Evolutionary conservation across 1,140 invertebrate species (phyloP), one percentile per base, ranked within the genome.

Genomic region (Steinernema khuongi): DNA sequence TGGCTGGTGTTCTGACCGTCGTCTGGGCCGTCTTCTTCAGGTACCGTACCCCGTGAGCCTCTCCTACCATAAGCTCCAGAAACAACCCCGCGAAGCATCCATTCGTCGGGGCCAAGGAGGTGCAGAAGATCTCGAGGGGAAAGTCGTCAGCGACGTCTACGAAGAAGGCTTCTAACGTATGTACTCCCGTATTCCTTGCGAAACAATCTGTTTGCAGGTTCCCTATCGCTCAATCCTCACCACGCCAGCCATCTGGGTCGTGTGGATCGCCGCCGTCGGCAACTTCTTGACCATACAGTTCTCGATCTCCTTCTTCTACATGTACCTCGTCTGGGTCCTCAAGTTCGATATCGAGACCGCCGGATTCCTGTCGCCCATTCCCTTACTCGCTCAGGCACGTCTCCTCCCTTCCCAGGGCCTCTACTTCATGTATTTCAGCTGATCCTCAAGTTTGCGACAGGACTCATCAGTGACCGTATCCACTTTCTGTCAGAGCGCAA

Each of bases 241-340:
- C 29, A 68, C 74, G 17, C 28, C 71, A 28, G 26, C 68, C 28
- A 78, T 80, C 30, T 74, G 68, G 71, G 79, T 33, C 31, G 78
- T 77, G 29, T 80, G 79, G 79, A 67, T 79, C 43, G 77, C 79
- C 26, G 74, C 74, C 4, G 29, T 74, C 19, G 79, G 74, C 36
- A 76, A 76, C 36, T 79, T 76, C 30, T 29, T 79, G 1, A 76
- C 74, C 19, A 60, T 74, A 0, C 78, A 80, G 29, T 79, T 79
- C 41, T 73, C 73, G 4, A 77, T 80, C 50, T 69, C 78, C 1
- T 80, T 67, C 67, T 71, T 17, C 50, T n/a, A 60, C 4, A 60
- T 73, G 1, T 80, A 77, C 68, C 50, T 80, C 17, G 69, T 44
- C 18, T 44, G 70, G 14, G 74, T 76, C 11, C 43, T 77, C n/a